Percentiles rank a stretch among this genome's conserved stretches.
Conservation (phyloP, 2,797 vertebrate species). For the Avahi laniger region DNA sequence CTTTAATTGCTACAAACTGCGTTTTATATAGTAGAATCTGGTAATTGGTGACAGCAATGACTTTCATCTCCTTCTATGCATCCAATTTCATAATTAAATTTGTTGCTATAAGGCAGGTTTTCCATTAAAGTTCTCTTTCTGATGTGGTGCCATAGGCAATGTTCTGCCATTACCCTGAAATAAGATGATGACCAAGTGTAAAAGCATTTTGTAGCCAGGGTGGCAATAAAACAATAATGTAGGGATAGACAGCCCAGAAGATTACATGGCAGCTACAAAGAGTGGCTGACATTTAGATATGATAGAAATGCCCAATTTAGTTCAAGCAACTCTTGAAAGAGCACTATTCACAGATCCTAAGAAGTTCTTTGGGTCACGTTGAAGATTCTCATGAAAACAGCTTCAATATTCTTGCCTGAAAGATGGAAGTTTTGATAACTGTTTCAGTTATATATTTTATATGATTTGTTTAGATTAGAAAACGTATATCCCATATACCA, state of each 20-base stretch:
- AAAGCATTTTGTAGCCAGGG: slow-evolving; percentile 24
- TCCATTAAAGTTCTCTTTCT: background rate
- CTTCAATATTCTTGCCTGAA: slow-evolving; percentile 16
- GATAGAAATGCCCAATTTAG: slow-evolving; percentile 47
- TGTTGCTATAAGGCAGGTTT: background rate
- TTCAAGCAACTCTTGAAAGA: slow-evolving; percentile 57
- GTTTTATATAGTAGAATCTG: background rate
- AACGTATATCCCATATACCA: background rate
- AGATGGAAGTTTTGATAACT: slow-evolving; percentile 38
- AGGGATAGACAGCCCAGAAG: background rate
- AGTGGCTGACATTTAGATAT: slow-evolving; percentile 59
- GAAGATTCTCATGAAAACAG: slow-evolving; percentile 51
- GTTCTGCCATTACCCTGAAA: slow-evolving; percentile 5
- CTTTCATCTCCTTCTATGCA: background rate
- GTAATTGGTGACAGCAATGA: background rate
- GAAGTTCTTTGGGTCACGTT: slow-evolving; percentile 41
- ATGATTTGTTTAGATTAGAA: slow-evolving; percentile 20
- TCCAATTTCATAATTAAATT: background rate
- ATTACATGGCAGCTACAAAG: slow-evolving; percentile 42
- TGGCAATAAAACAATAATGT: slow-evolving; percentile 48
- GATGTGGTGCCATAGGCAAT: background rate
- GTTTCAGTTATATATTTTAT: background rate
- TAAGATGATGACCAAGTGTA: background rate
- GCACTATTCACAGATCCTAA: slow-evolving; percentile 1
- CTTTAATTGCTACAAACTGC: background rate